phyloP scores from a whole-genome alignment of 2,113 vertebrate genomes.

The Forbesichthys papilliferus region DNA sequence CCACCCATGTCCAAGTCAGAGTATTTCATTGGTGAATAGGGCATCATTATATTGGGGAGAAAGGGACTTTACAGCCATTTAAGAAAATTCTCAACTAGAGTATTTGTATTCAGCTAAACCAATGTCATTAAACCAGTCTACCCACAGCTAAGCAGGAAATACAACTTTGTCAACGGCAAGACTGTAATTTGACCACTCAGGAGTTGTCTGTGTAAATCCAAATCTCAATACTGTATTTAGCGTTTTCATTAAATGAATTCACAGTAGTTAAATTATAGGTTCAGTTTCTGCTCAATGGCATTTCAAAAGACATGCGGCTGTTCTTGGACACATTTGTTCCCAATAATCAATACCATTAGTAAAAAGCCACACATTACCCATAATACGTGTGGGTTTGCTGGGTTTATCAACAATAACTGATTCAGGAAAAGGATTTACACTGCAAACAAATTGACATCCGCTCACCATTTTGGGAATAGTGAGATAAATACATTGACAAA shows the following conservation, averaged over 20 bases:
- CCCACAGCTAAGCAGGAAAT: constrained; percentile 59
- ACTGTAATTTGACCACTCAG: constrained; percentile 42
- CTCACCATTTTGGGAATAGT: not conserved
- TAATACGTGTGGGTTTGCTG: too few relatives aligned
- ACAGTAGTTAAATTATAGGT: constrained; percentile 23
- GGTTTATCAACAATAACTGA: too few relatives aligned
- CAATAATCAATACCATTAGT: not conserved
- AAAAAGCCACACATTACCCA: too few relatives aligned
- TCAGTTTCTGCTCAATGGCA: not conserved
- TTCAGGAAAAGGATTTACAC: not conserved
- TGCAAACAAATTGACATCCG: constrained; percentile 6
- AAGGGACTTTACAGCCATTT: too few relatives aligned
- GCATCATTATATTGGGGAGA: too few relatives aligned
- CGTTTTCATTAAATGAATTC: constrained; percentile 45
- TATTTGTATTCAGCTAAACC: constrained; percentile 25
- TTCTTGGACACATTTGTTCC: constrained; percentile 5
- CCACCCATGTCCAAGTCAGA: too few relatives aligned
- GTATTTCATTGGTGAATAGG: too few relatives aligned
- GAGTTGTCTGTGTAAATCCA: not conserved
- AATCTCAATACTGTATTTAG: constrained; percentile 27
- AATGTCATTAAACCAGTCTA: constrained; percentile 26
- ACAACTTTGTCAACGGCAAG: constrained; percentile 45
- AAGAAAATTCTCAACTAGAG: constrained; percentile 12
- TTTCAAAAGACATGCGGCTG: constrained; percentile 1
- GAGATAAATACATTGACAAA: constrained; percentile 22